These are phyloP conservation scores for Streblospio benedicti DNA, from an alignment of 1,140 invertebrate species.

Conservation along the genomic window DNA sequence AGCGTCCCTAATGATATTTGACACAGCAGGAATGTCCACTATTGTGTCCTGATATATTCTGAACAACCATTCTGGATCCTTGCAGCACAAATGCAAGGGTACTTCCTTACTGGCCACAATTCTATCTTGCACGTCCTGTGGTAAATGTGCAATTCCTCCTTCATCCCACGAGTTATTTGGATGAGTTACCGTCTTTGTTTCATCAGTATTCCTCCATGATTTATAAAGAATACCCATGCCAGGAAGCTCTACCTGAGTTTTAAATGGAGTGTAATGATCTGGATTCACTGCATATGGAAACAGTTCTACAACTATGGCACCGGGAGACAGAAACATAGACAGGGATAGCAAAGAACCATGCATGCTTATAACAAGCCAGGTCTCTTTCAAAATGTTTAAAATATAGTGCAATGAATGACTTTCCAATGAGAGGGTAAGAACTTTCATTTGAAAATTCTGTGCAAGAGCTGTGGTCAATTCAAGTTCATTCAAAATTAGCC, in stretches of 20 bases:
- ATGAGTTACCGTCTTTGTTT: slow-evolving; percentile 40
- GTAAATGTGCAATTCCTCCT: slow-evolving; percentile 47
- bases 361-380: slow-evolving; percentile 79
- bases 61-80: slow-evolving; percentile 51
- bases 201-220: slow-evolving; percentile 45
- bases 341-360: slow-evolving; percentile 93
- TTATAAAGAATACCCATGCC: slow-evolving; percentile 42
- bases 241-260: slow-evolving; percentile 40
- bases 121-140: slow-evolving; percentile 30
- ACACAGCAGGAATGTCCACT: slow-evolving; percentile 40
- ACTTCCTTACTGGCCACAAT: slow-evolving; percentile 42
- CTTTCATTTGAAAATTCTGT: slow-evolving; percentile 28
- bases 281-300: slow-evolving; percentile 53
- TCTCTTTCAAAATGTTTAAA: slow-evolving; percentile 32
- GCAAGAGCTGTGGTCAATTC: slow-evolving; percentile 37
- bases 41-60: slow-evolving; percentile 53
- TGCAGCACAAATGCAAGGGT: slow-evolving; percentile 48
- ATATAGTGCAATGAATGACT: slow-evolving; percentile 37
- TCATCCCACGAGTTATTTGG: slow-evolving; percentile 35
- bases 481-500: slow-evolving; percentile 50
- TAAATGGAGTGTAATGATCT: slow-evolving; percentile 48
- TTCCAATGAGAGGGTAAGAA: slow-evolving; percentile 34
- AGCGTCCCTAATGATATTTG: slow-evolving; percentile 9
- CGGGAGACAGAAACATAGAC: slow-evolving; percentile 84
- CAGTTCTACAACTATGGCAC: slow-evolving; percentile 89